These are phyloP conservation scores for Lasioglossum villosulum DNA, from an alignment of 2,888 invertebrate genomes.

Conservation along the genomic window DNA sequence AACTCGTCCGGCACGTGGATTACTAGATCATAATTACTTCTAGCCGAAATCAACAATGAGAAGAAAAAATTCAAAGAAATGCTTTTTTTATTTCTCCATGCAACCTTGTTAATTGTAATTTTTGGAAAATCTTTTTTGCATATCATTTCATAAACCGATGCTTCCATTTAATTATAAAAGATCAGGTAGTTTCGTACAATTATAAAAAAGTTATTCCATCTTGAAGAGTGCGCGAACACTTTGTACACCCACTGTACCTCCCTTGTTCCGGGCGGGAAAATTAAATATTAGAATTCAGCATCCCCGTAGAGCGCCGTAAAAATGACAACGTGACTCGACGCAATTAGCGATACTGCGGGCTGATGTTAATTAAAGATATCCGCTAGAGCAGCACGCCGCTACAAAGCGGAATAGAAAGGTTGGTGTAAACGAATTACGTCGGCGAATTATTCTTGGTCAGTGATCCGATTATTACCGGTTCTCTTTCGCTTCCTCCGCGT, in stretches of 20 bases:
- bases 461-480: neutral
- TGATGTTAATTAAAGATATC: conserved; percentile 34
- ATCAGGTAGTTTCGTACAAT: no score
- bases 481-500: neutral
- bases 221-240: no score
- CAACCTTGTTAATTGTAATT: no score
- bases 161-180: no score
- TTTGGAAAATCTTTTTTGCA: no score
- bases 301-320: neutral
- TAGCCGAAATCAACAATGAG: neutral
- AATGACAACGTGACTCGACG: conserved; percentile 24
- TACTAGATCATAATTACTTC: neutral
- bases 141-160: no score
- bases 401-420: neutral
- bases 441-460: neutral
- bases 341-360: conserved; percentile 23
- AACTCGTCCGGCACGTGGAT: neutral
- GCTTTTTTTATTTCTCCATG: no score
- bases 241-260: no score
- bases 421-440: conserved; percentile 18
- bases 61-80: no score
- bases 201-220: no score
- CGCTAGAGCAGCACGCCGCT: neutral
- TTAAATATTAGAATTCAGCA: conserved; percentile 7
- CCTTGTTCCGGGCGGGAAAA: neutral